Percentiles rank a stretch among this genome's conserved stretches.
These are phyloP conservation scores for Paguma larvata DNA, from an alignment of 2,797 vertebrate species.

Conservation along the genomic window DNA sequence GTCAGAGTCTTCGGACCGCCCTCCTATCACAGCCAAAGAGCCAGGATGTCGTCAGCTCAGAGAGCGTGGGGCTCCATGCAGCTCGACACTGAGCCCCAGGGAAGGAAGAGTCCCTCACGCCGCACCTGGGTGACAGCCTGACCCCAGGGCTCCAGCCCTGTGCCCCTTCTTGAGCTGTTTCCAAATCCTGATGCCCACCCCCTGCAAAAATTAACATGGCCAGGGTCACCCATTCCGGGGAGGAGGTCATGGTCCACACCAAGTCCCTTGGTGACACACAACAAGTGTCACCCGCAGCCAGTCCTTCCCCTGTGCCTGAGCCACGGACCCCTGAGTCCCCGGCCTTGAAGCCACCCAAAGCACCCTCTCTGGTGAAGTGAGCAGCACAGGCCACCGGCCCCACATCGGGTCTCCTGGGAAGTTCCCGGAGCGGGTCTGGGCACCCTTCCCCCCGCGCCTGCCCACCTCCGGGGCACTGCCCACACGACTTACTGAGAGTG, in stretches of 20 bases:
- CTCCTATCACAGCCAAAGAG: neutral
- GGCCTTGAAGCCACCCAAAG: neutral
- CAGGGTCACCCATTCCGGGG: accelerated
- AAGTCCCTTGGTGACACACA: neutral
- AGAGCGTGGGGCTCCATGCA: neutral
- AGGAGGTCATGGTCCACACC: neutral
- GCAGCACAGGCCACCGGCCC: neutral
- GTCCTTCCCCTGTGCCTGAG: no score
- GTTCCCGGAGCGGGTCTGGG: accelerated
- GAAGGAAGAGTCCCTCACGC: no score
- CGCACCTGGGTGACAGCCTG: neutral
- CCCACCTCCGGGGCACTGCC: accelerated
- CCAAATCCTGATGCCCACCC: neutral
- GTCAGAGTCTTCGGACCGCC: neutral
- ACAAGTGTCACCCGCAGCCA: accelerated
- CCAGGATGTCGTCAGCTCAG: no score
- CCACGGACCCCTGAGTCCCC: no score
- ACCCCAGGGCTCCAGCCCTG: neutral
- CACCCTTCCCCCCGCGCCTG: accelerated
- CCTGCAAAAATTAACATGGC: no score
- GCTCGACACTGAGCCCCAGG: no score
- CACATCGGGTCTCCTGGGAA: neutral
- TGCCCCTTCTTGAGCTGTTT: neutral
- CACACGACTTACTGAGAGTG: neutral
- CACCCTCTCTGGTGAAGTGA: neutral